Base-by-base conservation (phyloP, 2,113 vertebrate species). In the Poeciliopsis turrubarensis region DNA sequence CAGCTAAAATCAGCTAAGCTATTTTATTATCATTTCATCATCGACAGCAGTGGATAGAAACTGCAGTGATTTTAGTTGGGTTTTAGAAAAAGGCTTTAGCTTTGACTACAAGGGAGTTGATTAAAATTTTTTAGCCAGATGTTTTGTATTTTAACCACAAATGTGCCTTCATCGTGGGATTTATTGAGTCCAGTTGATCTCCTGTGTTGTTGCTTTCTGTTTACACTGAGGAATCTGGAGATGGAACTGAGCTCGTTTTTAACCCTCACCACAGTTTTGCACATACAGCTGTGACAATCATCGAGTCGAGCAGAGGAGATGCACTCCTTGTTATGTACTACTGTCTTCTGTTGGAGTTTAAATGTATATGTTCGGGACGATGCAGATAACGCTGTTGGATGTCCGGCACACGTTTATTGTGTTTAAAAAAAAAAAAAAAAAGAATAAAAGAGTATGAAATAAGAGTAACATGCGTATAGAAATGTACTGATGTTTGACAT, bases 301-400 rank as follows among this genome's bases (percentile, higher is more conserved):
- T 9, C 3, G 60, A 68, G 54, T 44, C 15, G 19, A 69, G 39
- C 29, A 5, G 65, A n/a, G 51, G 15, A 4, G 13, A 75, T 10
- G 0, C 41, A 26, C 78, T 71, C 62, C 31, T 30, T 1, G 31
- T 62, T 83, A 37, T 77, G 4, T 44, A 44, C 60, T 70, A 31
- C 72, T 81, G 70, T 72, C 47, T 9, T 77, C 65, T 68, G 14
- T 68, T 32, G 54, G 62, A 41, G 25, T 72, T 47, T 84, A 67
- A 71, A 72, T 79, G 65, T 63, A 15, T 71, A 62, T 63, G 10
- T 8, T 74, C n/a, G 77, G 26, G 26, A 26, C 4, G 26, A 62
- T 7, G 26, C 47, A 8, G 8, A 11, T 57, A 76, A 29, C 25
- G 22, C 57, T 8, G 10, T 34, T 64, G 29, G 6, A 9, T 31